Base-by-base conservation (phyloP, 1,140 invertebrate genomes). In the Nasonia giraulti region DNA sequence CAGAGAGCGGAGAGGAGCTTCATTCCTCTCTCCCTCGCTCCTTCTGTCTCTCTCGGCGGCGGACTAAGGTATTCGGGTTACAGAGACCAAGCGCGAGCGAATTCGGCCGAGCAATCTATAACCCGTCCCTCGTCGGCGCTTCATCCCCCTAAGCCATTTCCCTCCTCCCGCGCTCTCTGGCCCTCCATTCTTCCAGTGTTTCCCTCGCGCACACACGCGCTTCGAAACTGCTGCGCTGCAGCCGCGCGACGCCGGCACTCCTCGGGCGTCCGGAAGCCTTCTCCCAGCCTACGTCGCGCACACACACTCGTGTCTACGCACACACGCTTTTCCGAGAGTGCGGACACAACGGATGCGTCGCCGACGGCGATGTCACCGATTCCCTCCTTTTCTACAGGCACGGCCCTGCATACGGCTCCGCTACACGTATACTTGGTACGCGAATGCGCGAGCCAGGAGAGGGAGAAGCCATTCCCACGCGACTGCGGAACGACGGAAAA, bases 91-190 rank as follows among this genome's bases (percentile, higher is more conserved):
- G 71, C 77, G 78, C 68, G 33, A 74, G 71, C 77, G 78, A 77
- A 80, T 84, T 80, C 77, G 77, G 78, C 77, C 83, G 77, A 84
- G 83, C 83, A 81, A 85, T 85, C 84, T 79, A 80, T 85, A 84
- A 84, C 83, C 76, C 83, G n/a, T 84, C 77, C 50, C 83, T 79
- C 68, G 23, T 20, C 20, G 68, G 20, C 75, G 55, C 62, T 83
- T 71, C 82, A 27, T 0, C 27, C 27, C 27, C 27, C 27, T 27
- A 27, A 27, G 27, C 27, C 27, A 27, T 27, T 27, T 27, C 27
- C 27, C 27, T 27, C 27, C 27, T 27, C 27, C 27, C 27, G 27
- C 27, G 27, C 83, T 79, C 76, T 7, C 37, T 6, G 68, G 20
- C 75, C 40, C 62, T 83, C 37, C 82, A 78, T 83, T 75, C 75